A percentile compares a stretch with the other conserved stretches of the same genome.
Evolutionary conservation across 2,888 invertebrate genomes (phyloP).

Genomic region (Incurvaria masculella): DNA sequence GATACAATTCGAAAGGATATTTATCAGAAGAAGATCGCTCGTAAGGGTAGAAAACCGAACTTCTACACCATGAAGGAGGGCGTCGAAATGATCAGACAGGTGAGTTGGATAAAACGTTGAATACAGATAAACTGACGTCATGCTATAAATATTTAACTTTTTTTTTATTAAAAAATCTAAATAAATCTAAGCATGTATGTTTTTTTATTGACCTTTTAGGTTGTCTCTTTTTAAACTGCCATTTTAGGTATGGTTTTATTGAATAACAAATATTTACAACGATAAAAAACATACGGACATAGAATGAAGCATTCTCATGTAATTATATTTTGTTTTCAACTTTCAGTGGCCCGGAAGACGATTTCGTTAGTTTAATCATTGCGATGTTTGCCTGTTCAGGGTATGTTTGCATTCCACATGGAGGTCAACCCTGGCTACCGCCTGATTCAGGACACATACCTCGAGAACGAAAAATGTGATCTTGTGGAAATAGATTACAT

Average conservation of each 20-base stretch:
- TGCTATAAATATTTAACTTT: background rate
- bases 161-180: slow-evolving; percentile 3
- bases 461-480: slow-evolving; percentile 61
- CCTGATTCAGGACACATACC: slow-evolving; percentile 55
- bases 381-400: too few species aligned
- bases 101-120: slow-evolving; percentile 15
- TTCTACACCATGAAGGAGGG: slow-evolving; percentile 47
- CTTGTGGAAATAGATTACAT: slow-evolving; percentile 55
- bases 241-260: too few species aligned
- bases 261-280: too few species aligned
- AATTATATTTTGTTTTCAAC: too few species aligned
- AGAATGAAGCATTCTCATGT: too few species aligned
- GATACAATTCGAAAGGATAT: slow-evolving; percentile 47
- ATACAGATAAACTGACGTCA: background rate
- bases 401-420: slow-evolving; percentile 57
- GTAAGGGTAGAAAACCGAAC: slow-evolving; percentile 40
- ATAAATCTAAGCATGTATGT: too few species aligned
- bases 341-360: too few species aligned
- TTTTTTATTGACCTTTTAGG: too few species aligned
- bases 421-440: slow-evolving; percentile 55
- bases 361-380: too few species aligned
- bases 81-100: slow-evolving; percentile 38
- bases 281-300: too few species aligned
- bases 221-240: too few species aligned
- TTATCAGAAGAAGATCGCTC: slow-evolving; percentile 49